Evolutionary conservation across 2,797 vertebrate species (phyloP).

Genomic region (Poecilia gillii): DNA sequence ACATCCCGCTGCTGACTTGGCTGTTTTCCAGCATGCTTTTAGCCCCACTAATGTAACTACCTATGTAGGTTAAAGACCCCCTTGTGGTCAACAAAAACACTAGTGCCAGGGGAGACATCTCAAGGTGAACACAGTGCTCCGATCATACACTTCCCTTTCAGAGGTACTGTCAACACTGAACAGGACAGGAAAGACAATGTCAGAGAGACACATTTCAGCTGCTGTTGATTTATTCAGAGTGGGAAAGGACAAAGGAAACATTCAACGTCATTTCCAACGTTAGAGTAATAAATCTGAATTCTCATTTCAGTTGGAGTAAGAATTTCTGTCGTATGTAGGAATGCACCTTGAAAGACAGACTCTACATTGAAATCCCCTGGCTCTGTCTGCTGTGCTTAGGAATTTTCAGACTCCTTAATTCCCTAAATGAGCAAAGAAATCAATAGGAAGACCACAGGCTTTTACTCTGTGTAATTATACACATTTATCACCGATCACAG

Average conservation of each 20-base stretch:
- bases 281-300: neutral
- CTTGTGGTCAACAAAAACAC: constrained; percentile 71
- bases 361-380: constrained; percentile 44
- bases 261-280: neutral
- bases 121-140: constrained; percentile 69
- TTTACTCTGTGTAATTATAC: constrained; percentile 75
- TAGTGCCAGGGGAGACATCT: constrained; percentile 69
- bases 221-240: constrained; percentile 42
- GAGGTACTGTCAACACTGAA: constrained; percentile 46
- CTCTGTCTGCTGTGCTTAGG: constrained; percentile 62
- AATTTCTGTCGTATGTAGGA: constrained; percentile 2
- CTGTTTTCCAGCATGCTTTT: constrained; percentile 73
- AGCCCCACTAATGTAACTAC: constrained; percentile 78
- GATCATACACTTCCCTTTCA: constrained; percentile 29
- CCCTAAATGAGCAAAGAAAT: constrained; percentile 73
- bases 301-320: neutral
- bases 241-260: constrained; percentile 18
- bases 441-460: constrained; percentile 59
- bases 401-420: constrained; percentile 70
- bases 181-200: constrained; percentile 59
- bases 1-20: constrained; percentile 74
- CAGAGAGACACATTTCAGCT: constrained; percentile 34
- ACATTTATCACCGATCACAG: constrained; percentile 71
- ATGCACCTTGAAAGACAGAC: constrained; percentile 35
- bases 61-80: constrained; percentile 84